phyloP scores from a whole-genome alignment of 2,797 vertebrate genomes.

The Lepus oiostolus region DNA sequence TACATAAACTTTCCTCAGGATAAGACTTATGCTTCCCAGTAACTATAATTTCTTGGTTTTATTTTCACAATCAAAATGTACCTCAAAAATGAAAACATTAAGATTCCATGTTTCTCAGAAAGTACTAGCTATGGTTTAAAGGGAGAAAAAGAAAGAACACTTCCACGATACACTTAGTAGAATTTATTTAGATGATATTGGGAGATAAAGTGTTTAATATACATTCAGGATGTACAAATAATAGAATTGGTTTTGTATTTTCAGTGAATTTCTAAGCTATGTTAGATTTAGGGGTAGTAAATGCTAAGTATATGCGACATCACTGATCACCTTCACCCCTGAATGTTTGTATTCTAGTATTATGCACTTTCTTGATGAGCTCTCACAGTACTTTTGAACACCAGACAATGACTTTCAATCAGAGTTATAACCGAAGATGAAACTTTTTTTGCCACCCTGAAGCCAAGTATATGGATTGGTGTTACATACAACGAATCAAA shows the following conservation, averaged over 20 bases:
- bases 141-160: background rate
- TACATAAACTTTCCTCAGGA: background rate
- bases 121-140: background rate
- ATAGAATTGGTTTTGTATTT: background rate
- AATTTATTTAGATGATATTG: background rate
- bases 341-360: background rate
- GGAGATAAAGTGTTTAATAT: background rate
- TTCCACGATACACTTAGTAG: background rate
- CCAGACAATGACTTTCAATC: background rate
- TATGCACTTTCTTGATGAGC: background rate
- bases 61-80: constrained; percentile 35
- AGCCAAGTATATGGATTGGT: background rate
- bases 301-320: background rate
- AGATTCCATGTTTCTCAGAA: background rate
- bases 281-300: background rate
- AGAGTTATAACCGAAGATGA: background rate
- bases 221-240: background rate
- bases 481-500: background rate
- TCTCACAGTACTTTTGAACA: background rate
- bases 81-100: constrained; percentile 21
- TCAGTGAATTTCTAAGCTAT: background rate
- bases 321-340: background rate
- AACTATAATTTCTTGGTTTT: constrained; percentile 13
- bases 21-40: background rate
- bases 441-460: background rate